Evolutionary conservation across 1,140 invertebrate genomes (phyloP), one percentile per base, ranked within the genome.

Genomic region (Ceratoteleas bidentatus): DNA sequence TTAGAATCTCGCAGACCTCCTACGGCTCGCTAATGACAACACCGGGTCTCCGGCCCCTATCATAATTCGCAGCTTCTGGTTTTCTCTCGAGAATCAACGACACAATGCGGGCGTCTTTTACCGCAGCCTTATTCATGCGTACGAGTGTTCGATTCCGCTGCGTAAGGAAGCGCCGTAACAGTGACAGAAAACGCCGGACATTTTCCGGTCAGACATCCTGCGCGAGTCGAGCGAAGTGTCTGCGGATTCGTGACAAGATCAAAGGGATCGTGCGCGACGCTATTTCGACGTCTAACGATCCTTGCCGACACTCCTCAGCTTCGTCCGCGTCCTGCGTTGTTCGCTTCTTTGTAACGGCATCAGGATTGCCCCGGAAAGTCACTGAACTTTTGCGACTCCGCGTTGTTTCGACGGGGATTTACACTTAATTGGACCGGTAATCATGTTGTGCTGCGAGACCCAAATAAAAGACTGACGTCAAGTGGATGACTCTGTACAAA

Each of bases 41-140:
- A 80, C 81, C 86, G 69, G 85, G 85, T 87, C 72, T 58, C 62
- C 78, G 74, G 82, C 87, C 87, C 87, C 87, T 87, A 88, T 88
- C 87, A 85, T 87, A 88, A 88, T 88, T 88, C 86, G 87, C 85
- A 88, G 86, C 85, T 87, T 87, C 86, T 87, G 86, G 65, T 87
- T 86, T 87, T 87, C 87, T 81, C 84, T 87, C 62, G 85, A 87
- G 86, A 87, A 85, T 86, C 86, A 85, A 87, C 86, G 86, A 85
- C 85, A 87, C 85, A 87, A 88, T 88, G 87, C 87, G 87, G 87
- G 87, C 79, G 84, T 85, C 86, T 88, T 88, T 81, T 81, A 87
- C 86, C 86, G 81, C 87, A 85, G 86, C 82, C 75, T 86, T 78
- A 87, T 87, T 85, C 87, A 84, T 87, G 86, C 87, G 82, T 77